Evolutionary conservation across 2,797 vertebrate genomes (phyloP).

Genomic region (Channa striata): DNA sequence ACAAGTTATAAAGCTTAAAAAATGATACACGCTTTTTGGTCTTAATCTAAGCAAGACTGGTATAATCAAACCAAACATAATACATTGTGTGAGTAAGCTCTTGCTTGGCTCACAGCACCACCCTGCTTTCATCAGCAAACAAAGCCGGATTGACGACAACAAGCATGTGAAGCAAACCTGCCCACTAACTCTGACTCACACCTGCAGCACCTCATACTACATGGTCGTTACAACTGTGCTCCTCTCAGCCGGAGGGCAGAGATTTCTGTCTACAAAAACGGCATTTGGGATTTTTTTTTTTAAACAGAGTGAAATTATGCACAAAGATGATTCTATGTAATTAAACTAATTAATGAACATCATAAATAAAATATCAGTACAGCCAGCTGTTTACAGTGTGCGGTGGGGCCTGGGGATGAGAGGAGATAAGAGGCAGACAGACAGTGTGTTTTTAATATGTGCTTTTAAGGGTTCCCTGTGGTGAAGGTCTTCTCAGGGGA

Average conservation of each 20-base stretch:
- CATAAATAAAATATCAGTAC: conserved; percentile 89
- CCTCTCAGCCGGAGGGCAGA: conserved; percentile 75
- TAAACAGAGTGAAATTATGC: conserved; percentile 84
- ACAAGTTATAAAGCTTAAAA: conserved; percentile 48
- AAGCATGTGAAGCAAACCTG: conserved; percentile 62
- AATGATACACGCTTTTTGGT: conserved; percentile 22
- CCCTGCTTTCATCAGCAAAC: conserved; percentile 76
- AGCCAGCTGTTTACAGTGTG: conserved; percentile 86
- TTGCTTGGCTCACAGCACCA: conserved; percentile 64
- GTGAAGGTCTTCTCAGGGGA: conserved; percentile 73
- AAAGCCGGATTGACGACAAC: conserved; percentile 75
- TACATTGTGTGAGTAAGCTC: conserved; percentile 60
- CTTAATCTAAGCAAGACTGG: conserved; percentile 50
- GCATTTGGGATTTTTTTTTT: conserved; percentile 78
- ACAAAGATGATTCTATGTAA: conserved; percentile 84
- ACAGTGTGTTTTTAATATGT: conserved; percentile 84
- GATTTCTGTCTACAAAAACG: conserved; percentile 77
- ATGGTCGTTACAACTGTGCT: conserved; percentile 58
- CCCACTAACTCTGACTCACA: conserved; percentile 63
- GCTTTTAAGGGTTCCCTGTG: conserved; percentile 84
- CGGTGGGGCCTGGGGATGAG: conserved; percentile 76
- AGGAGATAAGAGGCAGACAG: conserved; percentile 64
- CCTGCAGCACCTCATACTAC: conserved; percentile 41
- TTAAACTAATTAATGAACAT: conserved; percentile 90
- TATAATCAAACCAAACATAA: conserved; percentile 67